These are phyloP conservation scores for Rhyacophila brunnea DNA, from an alignment of 1,140 invertebrate species.

Conservation along the genomic window DNA sequence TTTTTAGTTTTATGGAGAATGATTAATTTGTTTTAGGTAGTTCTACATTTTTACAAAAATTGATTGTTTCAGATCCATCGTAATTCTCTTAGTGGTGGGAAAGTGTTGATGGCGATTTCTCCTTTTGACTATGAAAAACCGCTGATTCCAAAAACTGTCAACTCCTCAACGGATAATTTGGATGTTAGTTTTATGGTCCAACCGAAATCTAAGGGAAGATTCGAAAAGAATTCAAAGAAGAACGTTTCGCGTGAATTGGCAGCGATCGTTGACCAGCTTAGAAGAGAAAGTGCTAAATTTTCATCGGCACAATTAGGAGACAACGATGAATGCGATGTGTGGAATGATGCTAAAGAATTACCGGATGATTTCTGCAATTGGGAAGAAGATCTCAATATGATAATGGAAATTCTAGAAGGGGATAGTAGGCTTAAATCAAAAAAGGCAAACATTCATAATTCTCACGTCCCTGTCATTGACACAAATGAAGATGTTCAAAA, in stretches of 20 bases:
- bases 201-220: background rate
- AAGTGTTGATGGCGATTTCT: constrained; percentile 2
- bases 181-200: background rate
- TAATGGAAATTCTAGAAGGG: constrained; percentile 7
- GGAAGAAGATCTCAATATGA: constrained; percentile 13
- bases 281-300: background rate
- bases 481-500: background rate
- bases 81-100: constrained; percentile 17
- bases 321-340: background rate
- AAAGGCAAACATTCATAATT: background rate
- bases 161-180: background rate
- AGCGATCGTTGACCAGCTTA: constrained; percentile 1
- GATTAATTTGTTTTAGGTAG: too few relatives aligned
- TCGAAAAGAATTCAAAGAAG: background rate
- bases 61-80: constrained; percentile 19
- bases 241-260: background rate
- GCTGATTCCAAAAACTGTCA: constrained; percentile 12
- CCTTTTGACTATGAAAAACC: background rate
- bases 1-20: too few relatives aligned
- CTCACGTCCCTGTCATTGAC: background rate
- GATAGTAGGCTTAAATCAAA: background rate
- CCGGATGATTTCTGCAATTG: background rate
- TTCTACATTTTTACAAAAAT: too few relatives aligned
- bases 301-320: background rate
- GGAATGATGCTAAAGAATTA: background rate